Base-by-base conservation (phyloP, 2,888 invertebrate genomes). In the Drosophila meridiana region DNA sequence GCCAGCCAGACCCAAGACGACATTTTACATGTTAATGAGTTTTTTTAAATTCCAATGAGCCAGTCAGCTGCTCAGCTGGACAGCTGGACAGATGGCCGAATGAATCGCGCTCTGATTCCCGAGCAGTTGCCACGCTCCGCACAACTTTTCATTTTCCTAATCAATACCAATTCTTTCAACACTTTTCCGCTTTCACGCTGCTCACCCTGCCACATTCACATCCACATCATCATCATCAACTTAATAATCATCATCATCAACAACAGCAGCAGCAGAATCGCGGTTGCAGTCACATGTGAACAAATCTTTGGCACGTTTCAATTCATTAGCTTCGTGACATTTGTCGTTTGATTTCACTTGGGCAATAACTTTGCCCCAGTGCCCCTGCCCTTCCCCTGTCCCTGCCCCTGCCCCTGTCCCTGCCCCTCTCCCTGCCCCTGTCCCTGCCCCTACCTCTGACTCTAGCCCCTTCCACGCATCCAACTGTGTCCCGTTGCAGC, bases 261-360 rank as follows among this genome's bases (percentile, higher is more conserved):
- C 45, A 30, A 43, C 56, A 64, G 47, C 70, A 32, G 69, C 68
- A 48, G 42, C 60, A 45, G 59, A 59, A 66, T 72, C 68, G 74
- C 77, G 48, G 63, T 71, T 74, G 67, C 80, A 78, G 78, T 77
- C 67, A 53, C 64, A 80, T 69, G 60, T 68, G 74, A 68, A 71
- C 82, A 72, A 82, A 79, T 85, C 89, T 89, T 87, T 85, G 85
- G 82, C 87, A 87, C 89, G 87, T 87, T 87, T 89, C 87, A 87
- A 87, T 85, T 89, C 87, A 89, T 87, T 87, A 87, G 87, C 89
- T 87, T 80, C 85, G 85, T 87, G 87, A 87, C 87, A 89, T 87
- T 89, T 89, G 82, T 87, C 85, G 82, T 87, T 85, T 87, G 89
- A 87, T 83, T 87, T 87, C 85, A 83, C 63, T 77, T 62, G 83